Percentiles rank a stretch among this genome's conserved stretches.
Conservation (phyloP, 2,113 vertebrate species). For the rat (Rattus norvegicus) region GRCr8 NC_086024.1:79415001-79415500, state of each 20-base stretch:
- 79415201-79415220: conserved; percentile 46
- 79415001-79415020: conserved; percentile 30
- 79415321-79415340: conserved; percentile 35
- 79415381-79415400: neutral
- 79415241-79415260: neutral
- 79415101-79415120: conserved; percentile 65
- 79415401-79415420: neutral
- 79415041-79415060: neutral
- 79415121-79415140: conserved; percentile 22
- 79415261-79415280: conserved; percentile 20
- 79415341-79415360: conserved; percentile 5
- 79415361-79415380: neutral
- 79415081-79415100: conserved; percentile 67
- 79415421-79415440: neutral
- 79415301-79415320: neutral
- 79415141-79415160: conserved; percentile 4
- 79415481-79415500: conserved; percentile 1
- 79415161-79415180: neutral
- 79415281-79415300: conserved; percentile 47
- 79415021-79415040: conserved; percentile 43
- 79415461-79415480: neutral
- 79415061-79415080: neutral
- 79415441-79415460: neutral
- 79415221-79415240: conserved; percentile 51
- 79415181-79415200: neutral